Base-by-base conservation (phyloP, 2,888 invertebrate genomes). In the Ceriagrion tenellum region DNA sequence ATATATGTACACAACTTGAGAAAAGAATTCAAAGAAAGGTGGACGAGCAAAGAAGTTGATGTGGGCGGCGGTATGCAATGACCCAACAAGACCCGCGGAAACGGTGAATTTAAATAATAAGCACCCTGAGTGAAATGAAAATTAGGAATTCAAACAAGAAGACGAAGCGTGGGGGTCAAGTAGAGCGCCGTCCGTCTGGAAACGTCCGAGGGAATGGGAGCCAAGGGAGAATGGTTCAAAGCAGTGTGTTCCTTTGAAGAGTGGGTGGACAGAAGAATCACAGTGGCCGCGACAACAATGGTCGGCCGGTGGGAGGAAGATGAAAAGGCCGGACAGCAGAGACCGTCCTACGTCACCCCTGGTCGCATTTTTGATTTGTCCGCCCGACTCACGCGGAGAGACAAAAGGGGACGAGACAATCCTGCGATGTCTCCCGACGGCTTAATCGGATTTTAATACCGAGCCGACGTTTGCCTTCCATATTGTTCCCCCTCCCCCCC, bases 391-490 rank as follows among this genome's bases (percentile, higher is more conserved):
- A 56, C 55, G 23, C 47, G 35, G 69, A n/a, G 69, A 63, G 74
- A 93, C 69, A 74, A 63, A 93, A 93, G 35, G 93, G 16, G 40
- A 63, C 40, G 55, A 91, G 93, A 35, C 74, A 93, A 13, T 81
- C 35, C 40, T 40, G 69, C 26, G 93, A 55, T 12, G n/a, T 93
- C 69, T 47, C 47, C 69, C 63, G 93, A 93, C 47, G 93, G 63
- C 93, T 93, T 93, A 93, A 93, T 93, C 93, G 93, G 55, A 69
- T 93, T 93, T 93, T 74, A 93, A 69, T 74, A 69, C 93, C 69
- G 26, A 40, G 12, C 63, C 23, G 35, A 59, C 69, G 26, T 81
- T 35, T 35, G 16, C 30, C 35, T 20, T 0, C 81, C 81, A 81
- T 81, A 81, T 81, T 35, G 81, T 81, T 18, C 69, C 26, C 3